These are phyloP conservation scores for Ifrita kowaldi DNA, from an alignment of 2,113 vertebrate genomes.

Conservation along the genomic window DNA sequence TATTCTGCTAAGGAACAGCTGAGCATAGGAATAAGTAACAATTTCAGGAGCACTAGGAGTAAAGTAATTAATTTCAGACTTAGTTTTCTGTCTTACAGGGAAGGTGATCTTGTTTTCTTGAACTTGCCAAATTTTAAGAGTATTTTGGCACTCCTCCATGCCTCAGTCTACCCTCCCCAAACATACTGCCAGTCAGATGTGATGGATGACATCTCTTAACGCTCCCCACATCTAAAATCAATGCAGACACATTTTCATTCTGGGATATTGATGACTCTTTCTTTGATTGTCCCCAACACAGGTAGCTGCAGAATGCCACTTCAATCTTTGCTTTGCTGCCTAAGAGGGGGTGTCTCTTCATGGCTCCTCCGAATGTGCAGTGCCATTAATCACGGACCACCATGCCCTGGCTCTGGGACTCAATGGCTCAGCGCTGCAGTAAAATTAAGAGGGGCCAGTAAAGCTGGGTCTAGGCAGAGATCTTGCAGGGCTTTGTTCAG, in stretches of 20 bases:
- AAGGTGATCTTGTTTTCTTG: not conserved
- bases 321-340: not conserved
- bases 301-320: not conserved
- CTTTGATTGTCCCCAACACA: not conserved
- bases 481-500: not conserved
- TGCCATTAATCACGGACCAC: not conserved
- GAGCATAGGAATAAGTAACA: not conserved
- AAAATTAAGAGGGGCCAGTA: not conserved
- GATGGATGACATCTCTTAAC: not conserved
- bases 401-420: not conserved
- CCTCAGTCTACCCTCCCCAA: not conserved
- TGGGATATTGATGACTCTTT: conserved; percentile 5
- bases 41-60: not conserved
- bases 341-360: not conserved
- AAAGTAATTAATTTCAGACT: not conserved
- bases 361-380: not conserved
- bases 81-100: not conserved
- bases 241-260: conserved; percentile 29
- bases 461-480: not conserved
- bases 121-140: not conserved
- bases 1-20: not conserved
- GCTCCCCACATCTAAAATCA: not conserved
- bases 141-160: not conserved
- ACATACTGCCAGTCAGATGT: not conserved
- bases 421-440: not conserved